A percentile compares a stretch with the other conserved stretches of the same genome.
These are phyloP conservation scores for Pseudonaja textilis DNA, from an alignment of 2,113 vertebrate genomes.

Conservation along the genomic window DNA sequence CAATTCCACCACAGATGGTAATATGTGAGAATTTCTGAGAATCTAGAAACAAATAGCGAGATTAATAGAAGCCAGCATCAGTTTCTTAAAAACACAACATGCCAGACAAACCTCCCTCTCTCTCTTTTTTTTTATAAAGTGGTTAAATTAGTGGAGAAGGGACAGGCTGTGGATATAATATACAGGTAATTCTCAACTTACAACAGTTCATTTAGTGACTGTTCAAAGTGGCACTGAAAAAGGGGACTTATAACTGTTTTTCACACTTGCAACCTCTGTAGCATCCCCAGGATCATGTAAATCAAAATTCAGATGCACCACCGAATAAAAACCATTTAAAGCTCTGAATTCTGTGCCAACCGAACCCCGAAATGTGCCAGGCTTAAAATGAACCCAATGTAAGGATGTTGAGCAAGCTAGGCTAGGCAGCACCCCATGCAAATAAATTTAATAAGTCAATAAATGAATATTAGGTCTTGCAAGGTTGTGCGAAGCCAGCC, in stretches of 20 bases:
- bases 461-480: not conserved
- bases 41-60: too few species aligned
- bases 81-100: too few species aligned
- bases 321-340: not conserved
- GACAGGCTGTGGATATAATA: too few species aligned
- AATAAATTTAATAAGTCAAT: not conserved
- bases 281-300: too few species aligned
- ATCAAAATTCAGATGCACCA: not conserved
- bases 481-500: not conserved
- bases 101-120: too few species aligned
- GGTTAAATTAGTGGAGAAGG: too few species aligned
- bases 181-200: too few species aligned
- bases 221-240: not conserved
- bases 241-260: not conserved
- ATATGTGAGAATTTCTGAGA: too few species aligned
- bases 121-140: too few species aligned
- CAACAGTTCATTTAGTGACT: too few species aligned
- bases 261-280: not conserved
- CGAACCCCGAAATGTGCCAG: not conserved
- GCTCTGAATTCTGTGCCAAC: not conserved
- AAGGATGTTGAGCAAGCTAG: not conserved
- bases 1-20: too few species aligned
- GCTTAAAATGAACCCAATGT: not conserved
- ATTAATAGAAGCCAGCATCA: too few species aligned
- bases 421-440: not conserved